Conservation (phyloP, 2,797 vertebrate species). For the Argya squamiceps region DNA sequence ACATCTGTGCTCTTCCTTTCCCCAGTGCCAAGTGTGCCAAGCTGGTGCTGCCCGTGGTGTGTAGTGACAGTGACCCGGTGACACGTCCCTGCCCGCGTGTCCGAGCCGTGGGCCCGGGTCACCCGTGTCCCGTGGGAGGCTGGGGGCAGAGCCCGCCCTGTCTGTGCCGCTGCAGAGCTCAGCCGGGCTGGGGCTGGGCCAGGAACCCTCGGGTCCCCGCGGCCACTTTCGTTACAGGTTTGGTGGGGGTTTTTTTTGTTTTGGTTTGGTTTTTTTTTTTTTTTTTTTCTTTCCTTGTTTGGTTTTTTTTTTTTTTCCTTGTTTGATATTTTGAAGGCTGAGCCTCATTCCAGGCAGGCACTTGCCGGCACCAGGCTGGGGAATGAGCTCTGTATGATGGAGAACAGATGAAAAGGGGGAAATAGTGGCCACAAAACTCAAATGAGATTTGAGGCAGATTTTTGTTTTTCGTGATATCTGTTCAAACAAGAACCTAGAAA, state of each 20-base stretch:
- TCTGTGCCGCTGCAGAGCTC: not conserved
- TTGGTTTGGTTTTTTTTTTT: not conserved
- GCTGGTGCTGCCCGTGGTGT: not conserved
- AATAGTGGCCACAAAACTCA: not conserved
- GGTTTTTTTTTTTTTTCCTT: not conserved
- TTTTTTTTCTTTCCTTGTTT: constrained; percentile 21
- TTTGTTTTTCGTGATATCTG: not conserved
- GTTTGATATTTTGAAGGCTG: constrained; percentile 54
- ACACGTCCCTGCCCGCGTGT: accelerated
- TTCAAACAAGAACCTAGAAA: not conserved
- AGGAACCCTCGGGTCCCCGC: not conserved
- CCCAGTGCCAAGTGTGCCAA: not conserved
- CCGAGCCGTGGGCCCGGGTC: not conserved
- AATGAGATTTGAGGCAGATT: not conserved
- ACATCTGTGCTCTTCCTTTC: not conserved
- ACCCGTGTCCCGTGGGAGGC: not conserved
- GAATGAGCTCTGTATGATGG: constrained; percentile 18
- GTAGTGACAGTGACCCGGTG: not conserved
- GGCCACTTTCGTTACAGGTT: not conserved
- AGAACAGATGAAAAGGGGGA: not conserved
- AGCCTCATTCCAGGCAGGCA: constrained; percentile 4
- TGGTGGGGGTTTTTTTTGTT: not conserved
- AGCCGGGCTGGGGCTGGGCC: not conserved
- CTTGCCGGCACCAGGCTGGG: not conserved
- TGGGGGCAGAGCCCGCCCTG: not conserved